A percentile compares a stretch with the other conserved stretches of the same genome.
phyloP scores from a whole-genome alignment of 1,140 invertebrate species.

The Potamilus streckersoni region DNA sequence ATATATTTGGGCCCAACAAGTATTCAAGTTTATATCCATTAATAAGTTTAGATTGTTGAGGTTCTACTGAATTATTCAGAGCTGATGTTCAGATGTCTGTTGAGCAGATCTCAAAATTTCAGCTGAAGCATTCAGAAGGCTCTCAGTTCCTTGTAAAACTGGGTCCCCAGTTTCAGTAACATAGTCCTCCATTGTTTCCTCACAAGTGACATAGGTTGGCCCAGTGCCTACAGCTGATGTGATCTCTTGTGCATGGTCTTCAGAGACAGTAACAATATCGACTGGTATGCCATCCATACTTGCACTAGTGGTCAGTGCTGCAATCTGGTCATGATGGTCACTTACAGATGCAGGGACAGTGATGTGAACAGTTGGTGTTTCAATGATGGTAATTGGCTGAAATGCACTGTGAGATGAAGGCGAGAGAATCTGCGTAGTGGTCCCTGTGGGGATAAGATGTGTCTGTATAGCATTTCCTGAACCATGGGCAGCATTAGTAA shows the following conservation, averaged over 20 bases:
- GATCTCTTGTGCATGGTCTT: constrained; percentile 40
- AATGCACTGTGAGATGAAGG: constrained; percentile 20
- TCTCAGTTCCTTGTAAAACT: constrained; percentile 53
- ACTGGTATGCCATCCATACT: constrained; percentile 32
- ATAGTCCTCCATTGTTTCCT: background rate
- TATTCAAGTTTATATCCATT: no score
- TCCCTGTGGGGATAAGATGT: constrained; percentile 47
- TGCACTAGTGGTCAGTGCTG: constrained; percentile 2
- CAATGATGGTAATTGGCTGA: constrained; percentile 58
- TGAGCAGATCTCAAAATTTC: constrained; percentile 37
- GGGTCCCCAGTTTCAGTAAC: constrained; percentile 34
- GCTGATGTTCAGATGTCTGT: no score
- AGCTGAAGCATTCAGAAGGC: constrained; percentile 48
- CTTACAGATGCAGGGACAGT: constrained; percentile 31
- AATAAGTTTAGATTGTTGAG: no score
- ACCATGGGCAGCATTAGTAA: constrained; percentile 44
- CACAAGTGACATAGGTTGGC: background rate
- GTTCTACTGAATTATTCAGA: no score
- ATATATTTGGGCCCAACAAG: no score
- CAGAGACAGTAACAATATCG: constrained; percentile 33
- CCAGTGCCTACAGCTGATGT: constrained; percentile 23
- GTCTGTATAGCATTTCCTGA: constrained; percentile 49
- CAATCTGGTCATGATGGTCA: constrained; percentile 21
- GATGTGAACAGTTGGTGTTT: constrained; percentile 48
- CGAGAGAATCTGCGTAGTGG: constrained; percentile 31